These are phyloP conservation scores for Poeciliopsis presidionis DNA, from an alignment of 2,797 vertebrate species.

Conservation along the genomic window DNA sequence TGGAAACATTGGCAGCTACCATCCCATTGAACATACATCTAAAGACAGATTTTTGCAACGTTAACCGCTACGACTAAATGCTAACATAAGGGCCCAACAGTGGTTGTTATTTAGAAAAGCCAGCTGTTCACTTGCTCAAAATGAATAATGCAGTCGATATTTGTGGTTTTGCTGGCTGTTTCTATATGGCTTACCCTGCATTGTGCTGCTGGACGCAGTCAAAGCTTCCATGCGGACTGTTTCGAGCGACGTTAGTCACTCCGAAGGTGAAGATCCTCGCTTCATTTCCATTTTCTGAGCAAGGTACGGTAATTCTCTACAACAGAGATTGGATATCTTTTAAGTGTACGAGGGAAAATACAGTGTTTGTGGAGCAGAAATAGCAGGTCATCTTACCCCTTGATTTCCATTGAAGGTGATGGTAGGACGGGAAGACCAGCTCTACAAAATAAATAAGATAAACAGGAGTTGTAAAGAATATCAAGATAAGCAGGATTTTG, in stretches of 20 bases:
- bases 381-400: conserved; percentile 66
- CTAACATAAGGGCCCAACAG: neutral
- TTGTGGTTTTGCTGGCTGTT: neutral
- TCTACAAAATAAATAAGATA: conserved; percentile 50
- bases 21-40: neutral
- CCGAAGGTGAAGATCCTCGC: conserved; percentile 86
- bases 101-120: neutral
- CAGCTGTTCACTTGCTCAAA: neutral
- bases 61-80: neutral
- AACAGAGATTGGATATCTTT: neutral
- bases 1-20: neutral
- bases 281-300: conserved; percentile 77
- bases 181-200: conserved; percentile 75
- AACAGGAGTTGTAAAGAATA: neutral
- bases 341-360: neutral
- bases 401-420: conserved; percentile 75
- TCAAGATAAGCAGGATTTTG: neutral
- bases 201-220: conserved; percentile 89
- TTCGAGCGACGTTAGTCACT: conserved; percentile 86
- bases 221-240: conserved; percentile 90
- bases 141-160: neutral
- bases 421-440: conserved; percentile 46
- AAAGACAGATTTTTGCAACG: neutral
- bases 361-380: neutral
- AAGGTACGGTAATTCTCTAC: conserved; percentile 88